These are phyloP conservation scores for Conistra vaccinii DNA, from an alignment of 2,888 invertebrate species.

Conservation along the genomic window DNA sequence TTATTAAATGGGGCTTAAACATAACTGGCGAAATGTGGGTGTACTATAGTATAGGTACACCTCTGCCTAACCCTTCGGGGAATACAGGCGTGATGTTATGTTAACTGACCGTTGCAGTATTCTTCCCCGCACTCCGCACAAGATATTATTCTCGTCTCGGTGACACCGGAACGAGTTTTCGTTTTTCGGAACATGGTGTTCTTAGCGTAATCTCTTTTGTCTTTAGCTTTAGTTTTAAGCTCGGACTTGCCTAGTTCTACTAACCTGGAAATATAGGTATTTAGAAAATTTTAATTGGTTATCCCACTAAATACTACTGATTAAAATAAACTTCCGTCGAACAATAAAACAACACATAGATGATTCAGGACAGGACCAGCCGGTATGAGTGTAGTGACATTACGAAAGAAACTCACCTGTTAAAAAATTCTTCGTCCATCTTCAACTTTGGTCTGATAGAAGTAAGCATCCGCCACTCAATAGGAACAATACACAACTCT, in stretches of 20 bases:
- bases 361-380: no score
- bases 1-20: no score
- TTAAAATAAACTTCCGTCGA: neutral
- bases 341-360: neutral
- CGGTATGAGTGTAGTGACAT: neutral
- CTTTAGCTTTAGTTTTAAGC: constrained; percentile 93
- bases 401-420: constrained; percentile 87
- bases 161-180: constrained; percentile 96
- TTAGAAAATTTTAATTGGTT: neutral
- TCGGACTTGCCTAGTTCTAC: constrained; percentile 96
- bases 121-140: constrained; percentile 96
- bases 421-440: constrained; percentile 96
- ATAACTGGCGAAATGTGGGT: no score
- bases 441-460: constrained; percentile 96
- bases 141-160: constrained; percentile 94
- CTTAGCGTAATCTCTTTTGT: constrained; percentile 92
- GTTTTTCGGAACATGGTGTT: constrained; percentile 93
- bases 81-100: no score
- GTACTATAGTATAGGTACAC: no score
- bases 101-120: constrained; percentile 93
- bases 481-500: constrained; percentile 95
- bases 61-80: no score
- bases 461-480: constrained; percentile 98
- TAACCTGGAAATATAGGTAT: constrained; percentile 87
- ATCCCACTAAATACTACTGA: neutral